phyloP scores from a whole-genome alignment of 2,113 vertebrate species.

The Stegostoma tigrinum region DNA sequence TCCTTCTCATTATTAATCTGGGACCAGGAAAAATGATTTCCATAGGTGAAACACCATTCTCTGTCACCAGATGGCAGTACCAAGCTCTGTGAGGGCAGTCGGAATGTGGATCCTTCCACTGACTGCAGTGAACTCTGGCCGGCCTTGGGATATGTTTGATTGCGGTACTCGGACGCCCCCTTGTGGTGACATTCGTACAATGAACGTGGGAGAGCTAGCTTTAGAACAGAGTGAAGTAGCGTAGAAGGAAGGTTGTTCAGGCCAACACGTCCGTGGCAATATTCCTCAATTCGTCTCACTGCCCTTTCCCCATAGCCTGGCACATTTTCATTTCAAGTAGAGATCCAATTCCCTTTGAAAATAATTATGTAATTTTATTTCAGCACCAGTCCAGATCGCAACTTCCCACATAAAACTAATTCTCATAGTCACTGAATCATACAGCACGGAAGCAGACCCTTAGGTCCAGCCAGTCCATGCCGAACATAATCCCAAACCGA shows the following conservation, averaged over 20 bases:
- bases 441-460: too few relatives aligned
- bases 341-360: neutral
- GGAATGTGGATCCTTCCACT: neutral
- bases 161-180: neutral
- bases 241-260: neutral
- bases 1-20: neutral
- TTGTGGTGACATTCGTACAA: neutral
- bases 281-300: neutral
- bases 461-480: too few relatives aligned
- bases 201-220: neutral
- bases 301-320: neutral
- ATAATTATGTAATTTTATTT: neutral
- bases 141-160: neutral
- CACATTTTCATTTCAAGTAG: neutral
- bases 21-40: neutral
- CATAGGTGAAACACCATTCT: neutral
- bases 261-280: neutral
- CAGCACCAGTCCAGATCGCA: neutral
- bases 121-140: neutral
- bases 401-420: neutral
- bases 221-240: neutral
- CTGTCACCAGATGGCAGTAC: neutral
- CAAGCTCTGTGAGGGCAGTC: neutral
- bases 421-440: too few relatives aligned
- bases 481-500: too few relatives aligned